Evolutionary conservation across 2,888 invertebrate genomes (phyloP), one percentile per base, ranked within the genome.

Genomic region (Xestia sexstrigata): DNA sequence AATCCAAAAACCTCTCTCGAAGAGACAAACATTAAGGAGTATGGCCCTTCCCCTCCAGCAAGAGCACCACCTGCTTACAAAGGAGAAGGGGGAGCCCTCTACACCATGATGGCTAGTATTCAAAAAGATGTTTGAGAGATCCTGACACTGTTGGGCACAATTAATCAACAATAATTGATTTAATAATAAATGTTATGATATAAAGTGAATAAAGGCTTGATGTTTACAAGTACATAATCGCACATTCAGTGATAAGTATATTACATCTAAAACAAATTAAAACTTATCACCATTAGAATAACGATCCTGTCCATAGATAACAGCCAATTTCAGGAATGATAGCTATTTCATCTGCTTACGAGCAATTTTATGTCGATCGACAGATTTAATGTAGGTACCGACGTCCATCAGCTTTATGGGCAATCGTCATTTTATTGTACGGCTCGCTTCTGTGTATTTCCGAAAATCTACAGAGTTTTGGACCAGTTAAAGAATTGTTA

Each of bases 341-440:
- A 35, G 80, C 52, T 70, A 52, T 83, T 88, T 85, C 39, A 75
- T 81, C 72, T 71, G 65, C 60, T 87, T 78, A 87, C 78, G 77
- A 88, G 62, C 81, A 74, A 39, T 79, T 88, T 88, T 85, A 88
- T 83, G 75, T 79, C 47, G 75, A 82, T 82, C 79, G 79, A 74
- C 77, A 81, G 79, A 78, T 88, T 87, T 83, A 80, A 82, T 83
- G 70, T 67, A 47, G 78, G n/a, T 52, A 47, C 26, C 26, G 47
- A 35, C 60, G n/a, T 76, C 83, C 79, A 87, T 88, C 77, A 86
- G 76, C 67, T 88, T 88, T 85, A 88, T 83, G 69, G 68, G 70
- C 83, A 75, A 85, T 87, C 71, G 68, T 55, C 7, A 65, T 83
- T 86, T 87, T 85, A 86, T 80, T 67, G 65, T 73, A 73, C 23